Evolutionary conservation across 1,140 invertebrate genomes (phyloP), one percentile per base, ranked within the genome.

Genomic region (Subanguina moxae): DNA sequence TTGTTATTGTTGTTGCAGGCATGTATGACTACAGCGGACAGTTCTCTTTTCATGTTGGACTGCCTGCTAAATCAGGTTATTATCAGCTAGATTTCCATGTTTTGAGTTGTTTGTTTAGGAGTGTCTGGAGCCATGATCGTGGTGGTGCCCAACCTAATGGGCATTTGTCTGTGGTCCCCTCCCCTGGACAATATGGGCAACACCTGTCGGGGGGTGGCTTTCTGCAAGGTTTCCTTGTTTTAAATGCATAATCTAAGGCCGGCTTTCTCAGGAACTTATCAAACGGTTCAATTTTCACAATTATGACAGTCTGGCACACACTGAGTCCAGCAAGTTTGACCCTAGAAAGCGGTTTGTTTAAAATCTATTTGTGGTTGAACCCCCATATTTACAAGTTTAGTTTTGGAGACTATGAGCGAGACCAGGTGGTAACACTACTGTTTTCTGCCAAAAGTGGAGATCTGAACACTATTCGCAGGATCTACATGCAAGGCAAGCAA

Each of bases 111-210:
- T 5, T 38, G 32, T 38, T 38, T 38, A 38, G 93, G 93, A 27
- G 69, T 97, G 0, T 91, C 90, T 23, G 94, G 94, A 21, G 89
- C 89, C 62, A 89, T 96, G 81, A 85, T 97, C 70, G 88, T 97
- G 21, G 93, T 97, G 0, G 90, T 97, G 21, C 94, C 94, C 1
- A 96, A 97, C 84, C 91, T 96, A 0, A 91, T 93, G 90, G 92
- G 92, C 23, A 90, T 94, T 32, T 92, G 90, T 77, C 88, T 91
- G 0, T 97, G 92, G 91, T 95, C 93, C 0, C 94, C 94, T 25
- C 90, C 90, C 0, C 84, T 97, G 0, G 93, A 97, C 83, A 77
- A 75, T 3, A 86, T 92, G 28, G 92, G 93, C 21, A 95, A 94
- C 82, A 91, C 90, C 42, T 91, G 91, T 75, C 85, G 92, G 68